Percentiles rank a stretch among this genome's conserved stretches.
phyloP scores from a whole-genome alignment of 1,140 invertebrate genomes.

The Globodera rostochiensis region DNA sequence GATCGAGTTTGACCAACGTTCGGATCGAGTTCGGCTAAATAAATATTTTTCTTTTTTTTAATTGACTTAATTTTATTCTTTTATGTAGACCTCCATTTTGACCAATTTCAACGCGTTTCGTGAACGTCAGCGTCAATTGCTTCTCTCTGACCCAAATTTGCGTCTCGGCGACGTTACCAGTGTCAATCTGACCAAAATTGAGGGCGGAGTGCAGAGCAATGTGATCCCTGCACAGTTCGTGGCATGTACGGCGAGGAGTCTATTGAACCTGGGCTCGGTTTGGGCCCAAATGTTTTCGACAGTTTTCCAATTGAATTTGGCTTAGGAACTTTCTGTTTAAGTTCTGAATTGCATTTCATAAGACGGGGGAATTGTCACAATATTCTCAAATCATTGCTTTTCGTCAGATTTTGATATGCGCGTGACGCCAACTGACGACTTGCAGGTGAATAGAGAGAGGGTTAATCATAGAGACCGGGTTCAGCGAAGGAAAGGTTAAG shows the following conservation, averaged over 20 bases:
- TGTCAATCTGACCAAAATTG: conserved; percentile 81
- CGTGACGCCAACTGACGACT: conserved; percentile 75
- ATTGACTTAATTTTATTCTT: neutral
- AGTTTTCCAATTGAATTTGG: conserved; percentile 1
- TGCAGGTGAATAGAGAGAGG: conserved; percentile 64
- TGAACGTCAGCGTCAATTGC: conserved; percentile 72
- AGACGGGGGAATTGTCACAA: too few relatives aligned
- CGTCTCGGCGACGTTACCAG: conserved; percentile 82
- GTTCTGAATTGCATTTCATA: too few relatives aligned
- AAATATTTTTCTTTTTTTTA: neutral
- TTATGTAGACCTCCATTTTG: conserved; percentile 72
- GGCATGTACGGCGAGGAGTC: conserved; percentile 64
- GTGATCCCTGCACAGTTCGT: conserved; percentile 81
- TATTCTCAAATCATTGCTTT: neutral
- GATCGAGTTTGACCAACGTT: neutral
- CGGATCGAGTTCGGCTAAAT: neutral
- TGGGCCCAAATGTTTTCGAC: neutral
- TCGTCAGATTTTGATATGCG: conserved; percentile 77
- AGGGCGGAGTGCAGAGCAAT: conserved; percentile 86
- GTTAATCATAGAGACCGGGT: too few relatives aligned
- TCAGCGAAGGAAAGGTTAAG: too few relatives aligned
- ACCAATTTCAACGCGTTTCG: conserved; percentile 78
- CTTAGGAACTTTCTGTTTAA: neutral
- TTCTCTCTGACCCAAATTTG: conserved; percentile 73
- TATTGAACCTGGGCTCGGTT: neutral